Evolutionary conservation across 2,113 vertebrate species (phyloP).

Genomic region (Hemiprocne comata): DNA sequence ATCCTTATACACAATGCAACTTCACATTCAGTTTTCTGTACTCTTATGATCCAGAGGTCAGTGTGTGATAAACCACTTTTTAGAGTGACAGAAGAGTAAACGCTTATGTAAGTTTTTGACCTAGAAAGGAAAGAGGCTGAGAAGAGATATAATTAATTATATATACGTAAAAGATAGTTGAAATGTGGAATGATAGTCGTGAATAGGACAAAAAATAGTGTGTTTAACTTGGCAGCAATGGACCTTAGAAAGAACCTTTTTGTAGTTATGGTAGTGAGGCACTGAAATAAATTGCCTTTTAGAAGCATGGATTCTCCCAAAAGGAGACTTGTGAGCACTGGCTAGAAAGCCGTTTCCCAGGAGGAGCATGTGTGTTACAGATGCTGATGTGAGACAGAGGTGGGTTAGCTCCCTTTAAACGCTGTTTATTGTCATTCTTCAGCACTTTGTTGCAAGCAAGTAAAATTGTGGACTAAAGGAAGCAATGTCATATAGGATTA

Average conservation of each 20-base stretch:
- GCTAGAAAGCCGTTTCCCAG: neutral
- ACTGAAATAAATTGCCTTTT: neutral
- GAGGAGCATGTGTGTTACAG: neutral
- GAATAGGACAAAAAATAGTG: neutral
- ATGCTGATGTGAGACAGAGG: neutral
- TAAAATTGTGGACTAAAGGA: neutral
- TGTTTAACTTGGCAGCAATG: neutral
- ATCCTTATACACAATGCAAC: neutral
- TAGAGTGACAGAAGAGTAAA: neutral
- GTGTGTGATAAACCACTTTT: neutral
- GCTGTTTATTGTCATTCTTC: neutral
- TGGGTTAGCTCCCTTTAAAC: neutral
- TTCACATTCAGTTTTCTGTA: neutral
- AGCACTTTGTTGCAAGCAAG: neutral
- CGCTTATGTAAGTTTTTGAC: neutral
- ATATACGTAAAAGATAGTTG: neutral
- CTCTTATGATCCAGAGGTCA: neutral
- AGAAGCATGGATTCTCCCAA: neutral
- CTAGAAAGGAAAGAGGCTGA: neutral
- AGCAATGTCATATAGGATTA: neutral
- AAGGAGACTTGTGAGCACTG: neutral
- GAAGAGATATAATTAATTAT: neutral
- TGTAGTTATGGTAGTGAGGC: neutral
- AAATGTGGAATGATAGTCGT: neutral
- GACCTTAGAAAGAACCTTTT: neutral